Conservation (phyloP, 2,113 vertebrate species). For the Laterallus jamaicensis region DNA sequence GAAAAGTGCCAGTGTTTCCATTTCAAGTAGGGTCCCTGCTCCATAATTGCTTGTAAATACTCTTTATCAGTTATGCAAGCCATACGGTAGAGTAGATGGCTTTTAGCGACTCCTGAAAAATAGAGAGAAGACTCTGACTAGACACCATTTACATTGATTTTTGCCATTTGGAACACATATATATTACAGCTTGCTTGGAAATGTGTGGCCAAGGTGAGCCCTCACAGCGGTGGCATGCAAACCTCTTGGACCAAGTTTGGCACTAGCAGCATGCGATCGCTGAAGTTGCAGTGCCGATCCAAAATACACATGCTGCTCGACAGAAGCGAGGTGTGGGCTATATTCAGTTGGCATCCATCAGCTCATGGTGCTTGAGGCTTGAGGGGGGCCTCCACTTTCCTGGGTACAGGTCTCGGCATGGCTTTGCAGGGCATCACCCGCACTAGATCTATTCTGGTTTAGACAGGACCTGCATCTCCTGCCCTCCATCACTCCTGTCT, state of each 20-base stretch:
- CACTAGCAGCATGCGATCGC: rapidly evolving
- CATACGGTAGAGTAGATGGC: neutral
- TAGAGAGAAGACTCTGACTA: neutral
- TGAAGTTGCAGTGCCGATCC: neutral
- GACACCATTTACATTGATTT: neutral
- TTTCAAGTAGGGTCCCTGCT: neutral
- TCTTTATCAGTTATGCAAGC: neutral
- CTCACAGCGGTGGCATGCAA: neutral
- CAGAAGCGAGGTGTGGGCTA: neutral
- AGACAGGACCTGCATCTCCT: conserved; percentile 72
- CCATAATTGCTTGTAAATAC: neutral
- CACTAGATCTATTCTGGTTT: conserved; percentile 72
- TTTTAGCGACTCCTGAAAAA: neutral
- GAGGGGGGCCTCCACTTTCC: neutral
- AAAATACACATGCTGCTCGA: rapidly evolving
- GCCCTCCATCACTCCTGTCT: conserved; percentile 52
- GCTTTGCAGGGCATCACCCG: rapidly evolving
- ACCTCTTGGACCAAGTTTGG: neutral
- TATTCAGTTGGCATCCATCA: neutral
- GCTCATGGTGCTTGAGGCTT: rapidly evolving
- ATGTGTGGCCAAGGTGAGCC: neutral
- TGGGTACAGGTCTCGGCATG: rapidly evolving
- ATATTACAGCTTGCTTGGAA: neutral
- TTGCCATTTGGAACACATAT: neutral
- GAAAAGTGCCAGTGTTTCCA: neutral